Percentiles rank a stretch among this genome's conserved stretches.
These are phyloP conservation scores for Chroicocephalus ridibundus DNA, from an alignment of 2,113 vertebrate genomes.

Conservation along the genomic window DNA sequence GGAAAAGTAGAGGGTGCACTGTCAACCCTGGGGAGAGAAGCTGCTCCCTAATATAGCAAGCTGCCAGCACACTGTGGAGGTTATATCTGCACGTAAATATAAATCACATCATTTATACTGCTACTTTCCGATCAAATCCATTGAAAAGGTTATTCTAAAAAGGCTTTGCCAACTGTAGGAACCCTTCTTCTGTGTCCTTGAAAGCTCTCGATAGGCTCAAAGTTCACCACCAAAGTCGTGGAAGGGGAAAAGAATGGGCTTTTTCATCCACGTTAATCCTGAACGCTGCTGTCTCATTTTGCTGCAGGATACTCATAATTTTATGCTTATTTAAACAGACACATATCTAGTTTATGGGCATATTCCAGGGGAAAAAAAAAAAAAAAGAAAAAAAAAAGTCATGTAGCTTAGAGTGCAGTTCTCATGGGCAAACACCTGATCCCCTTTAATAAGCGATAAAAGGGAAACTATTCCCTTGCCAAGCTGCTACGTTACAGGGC, in stretches of 20 bases:
- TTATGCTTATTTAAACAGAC: constrained; percentile 85
- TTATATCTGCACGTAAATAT: background rate
- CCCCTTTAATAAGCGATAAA: constrained; percentile 77
- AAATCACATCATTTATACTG: background rate
- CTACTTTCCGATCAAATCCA: background rate
- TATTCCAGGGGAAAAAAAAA: constrained; percentile 47
- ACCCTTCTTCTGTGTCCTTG: constrained; percentile 21
- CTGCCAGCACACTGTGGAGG: background rate
- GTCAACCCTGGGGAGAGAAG: background rate
- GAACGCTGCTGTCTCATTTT: constrained; percentile 71
- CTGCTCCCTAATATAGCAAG: background rate
- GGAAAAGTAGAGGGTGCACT: background rate
- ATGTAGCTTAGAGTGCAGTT: constrained; percentile 67
- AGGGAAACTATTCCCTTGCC: constrained; percentile 34
- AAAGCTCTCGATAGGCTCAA: constrained; percentile 22
- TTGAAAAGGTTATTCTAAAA: background rate
- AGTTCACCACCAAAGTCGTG: constrained; percentile 43
- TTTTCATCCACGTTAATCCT: constrained; percentile 29
- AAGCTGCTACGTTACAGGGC: background rate
- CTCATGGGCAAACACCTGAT: constrained; percentile 84
- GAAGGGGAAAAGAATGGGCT: constrained; percentile 5
- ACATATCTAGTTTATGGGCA: constrained; percentile 76
- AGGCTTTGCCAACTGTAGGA: background rate
- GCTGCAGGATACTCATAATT: constrained; percentile 73
- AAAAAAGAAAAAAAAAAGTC: background rate